A percentile compares a stretch with the other conserved stretches of the same genome.
Evolutionary conservation across 2,113 vertebrate species (phyloP).

Genomic region (Vanacampus margaritifer): DNA sequence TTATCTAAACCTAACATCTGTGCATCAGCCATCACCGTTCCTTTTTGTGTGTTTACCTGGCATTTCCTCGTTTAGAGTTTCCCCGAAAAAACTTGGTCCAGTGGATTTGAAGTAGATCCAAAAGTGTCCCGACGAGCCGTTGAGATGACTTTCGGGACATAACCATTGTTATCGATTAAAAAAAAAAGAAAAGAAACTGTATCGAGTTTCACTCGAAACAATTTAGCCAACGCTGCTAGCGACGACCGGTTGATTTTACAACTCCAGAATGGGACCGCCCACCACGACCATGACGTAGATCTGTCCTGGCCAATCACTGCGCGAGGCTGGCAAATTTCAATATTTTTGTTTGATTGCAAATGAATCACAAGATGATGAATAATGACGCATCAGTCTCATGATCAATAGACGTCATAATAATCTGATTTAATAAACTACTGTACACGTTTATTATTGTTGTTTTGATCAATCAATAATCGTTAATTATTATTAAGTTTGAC

Average conservation of each 20-base stretch:
- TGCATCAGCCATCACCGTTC: too few relatives aligned
- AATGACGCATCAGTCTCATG: not conserved
- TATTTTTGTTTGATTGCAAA: not conserved
- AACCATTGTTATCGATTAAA: not conserved
- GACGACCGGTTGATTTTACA: not conserved
- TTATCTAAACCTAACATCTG: not conserved
- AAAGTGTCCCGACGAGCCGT: conserved; percentile 37
- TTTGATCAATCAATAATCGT: not conserved
- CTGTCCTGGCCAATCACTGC: not conserved
- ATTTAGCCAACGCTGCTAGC: not conserved
- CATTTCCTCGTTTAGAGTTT: conserved; percentile 18
- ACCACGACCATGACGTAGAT: not conserved
- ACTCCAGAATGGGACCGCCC: too few relatives aligned
- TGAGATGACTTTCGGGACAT: conserved; percentile 47
- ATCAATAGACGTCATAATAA: not conserved
- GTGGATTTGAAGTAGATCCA: conserved; percentile 40
- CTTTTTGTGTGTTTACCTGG: conserved; percentile 51
- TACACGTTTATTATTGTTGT: not conserved
- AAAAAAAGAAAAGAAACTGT: not conserved
- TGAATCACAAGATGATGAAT: not conserved
- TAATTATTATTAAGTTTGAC: not conserved
- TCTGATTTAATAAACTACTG: not conserved
- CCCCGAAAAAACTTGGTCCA: conserved; percentile 22
- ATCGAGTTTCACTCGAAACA: not conserved
- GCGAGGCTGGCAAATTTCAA: too few relatives aligned